These are phyloP conservation scores for Ovibos moschatus DNA, from an alignment of 2,113 vertebrate species.

Conservation along the genomic window DNA sequence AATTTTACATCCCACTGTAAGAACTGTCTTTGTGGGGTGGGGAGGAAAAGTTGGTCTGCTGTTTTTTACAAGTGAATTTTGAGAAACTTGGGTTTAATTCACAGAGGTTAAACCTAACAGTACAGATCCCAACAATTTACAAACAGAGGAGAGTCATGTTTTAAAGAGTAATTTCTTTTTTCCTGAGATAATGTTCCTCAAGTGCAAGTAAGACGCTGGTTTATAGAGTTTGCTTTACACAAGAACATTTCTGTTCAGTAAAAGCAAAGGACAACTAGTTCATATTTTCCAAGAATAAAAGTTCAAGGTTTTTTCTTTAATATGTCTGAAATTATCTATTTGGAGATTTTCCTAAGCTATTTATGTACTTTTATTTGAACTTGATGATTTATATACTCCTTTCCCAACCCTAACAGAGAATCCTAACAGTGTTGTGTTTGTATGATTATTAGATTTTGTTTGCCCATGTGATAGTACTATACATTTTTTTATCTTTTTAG, in stretches of 20 bases:
- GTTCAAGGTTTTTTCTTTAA: conserved; percentile 3
- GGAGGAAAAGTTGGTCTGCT: not conserved
- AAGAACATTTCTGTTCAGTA: not conserved
- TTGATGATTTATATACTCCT: conserved; percentile 8
- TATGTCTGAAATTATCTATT: conserved; percentile 18
- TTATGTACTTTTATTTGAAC: conserved; percentile 56
- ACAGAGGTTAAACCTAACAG: not conserved
- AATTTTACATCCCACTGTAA: not conserved
- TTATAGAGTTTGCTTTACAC: conserved; percentile 41
- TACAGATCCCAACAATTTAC: not conserved
- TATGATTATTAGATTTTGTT: conserved; percentile 42
- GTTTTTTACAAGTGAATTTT: not conserved
- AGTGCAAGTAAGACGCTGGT: not conserved
- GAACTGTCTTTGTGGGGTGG: not conserved
- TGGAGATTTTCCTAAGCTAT: conserved; percentile 30
- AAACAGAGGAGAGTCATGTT: conserved; percentile 20
- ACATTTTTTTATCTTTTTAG: conserved; percentile 28
- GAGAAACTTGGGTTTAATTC: conserved; percentile 13
- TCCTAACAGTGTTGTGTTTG: conserved; percentile 57
- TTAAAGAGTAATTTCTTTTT: conserved; percentile 28
- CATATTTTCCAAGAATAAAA: conserved; percentile 43
- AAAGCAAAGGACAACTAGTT: conserved; percentile 22
- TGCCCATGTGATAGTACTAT: conserved; percentile 51
- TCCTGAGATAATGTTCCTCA: not conserved
- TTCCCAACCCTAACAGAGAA: conserved; percentile 27